These are phyloP conservation scores for Stenodera caucasica DNA, from an alignment of 2,888 invertebrate species.

Conservation along the genomic window DNA sequence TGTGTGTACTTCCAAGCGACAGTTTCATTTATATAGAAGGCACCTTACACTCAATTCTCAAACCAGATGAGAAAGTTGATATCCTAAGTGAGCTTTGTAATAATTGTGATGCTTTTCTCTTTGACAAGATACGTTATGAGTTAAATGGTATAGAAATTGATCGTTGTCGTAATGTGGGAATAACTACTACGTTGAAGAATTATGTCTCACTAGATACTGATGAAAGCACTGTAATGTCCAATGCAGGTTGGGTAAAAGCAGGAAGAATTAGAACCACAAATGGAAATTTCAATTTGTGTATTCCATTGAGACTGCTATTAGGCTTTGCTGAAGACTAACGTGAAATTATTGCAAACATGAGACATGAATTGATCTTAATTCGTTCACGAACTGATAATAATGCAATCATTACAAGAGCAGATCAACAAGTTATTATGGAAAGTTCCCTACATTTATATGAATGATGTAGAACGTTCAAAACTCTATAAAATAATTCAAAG, in stretches of 20 bases:
- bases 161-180: constrained; percentile 25
- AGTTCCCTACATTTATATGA: constrained; percentile 30
- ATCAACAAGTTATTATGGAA: constrained; percentile 31
- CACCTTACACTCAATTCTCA: neutral
- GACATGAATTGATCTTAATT: constrained; percentile 48
- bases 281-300: constrained; percentile 25
- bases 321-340: constrained; percentile 35
- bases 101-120: constrained; percentile 24
- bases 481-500: constrained; percentile 24
- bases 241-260: constrained; percentile 24
- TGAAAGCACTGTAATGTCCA: constrained; percentile 10
- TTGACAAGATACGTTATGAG: constrained; percentile 27
- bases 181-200: constrained; percentile 24
- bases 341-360: constrained; percentile 42
- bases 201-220: constrained; percentile 20
- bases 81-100: neutral
- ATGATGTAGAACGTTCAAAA: constrained; percentile 31
- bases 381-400: constrained; percentile 40
- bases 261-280: constrained; percentile 8
- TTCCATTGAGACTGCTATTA: constrained; percentile 27
- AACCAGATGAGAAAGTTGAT: neutral
- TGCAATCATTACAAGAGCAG: constrained; percentile 23
- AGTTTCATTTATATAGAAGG: constrained; percentile 34
- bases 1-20: constrained; percentile 30
- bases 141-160: constrained; percentile 33